Evolutionary conservation across 2,888 invertebrate species (phyloP).

Genomic region (Cacoxenus indagator): DNA sequence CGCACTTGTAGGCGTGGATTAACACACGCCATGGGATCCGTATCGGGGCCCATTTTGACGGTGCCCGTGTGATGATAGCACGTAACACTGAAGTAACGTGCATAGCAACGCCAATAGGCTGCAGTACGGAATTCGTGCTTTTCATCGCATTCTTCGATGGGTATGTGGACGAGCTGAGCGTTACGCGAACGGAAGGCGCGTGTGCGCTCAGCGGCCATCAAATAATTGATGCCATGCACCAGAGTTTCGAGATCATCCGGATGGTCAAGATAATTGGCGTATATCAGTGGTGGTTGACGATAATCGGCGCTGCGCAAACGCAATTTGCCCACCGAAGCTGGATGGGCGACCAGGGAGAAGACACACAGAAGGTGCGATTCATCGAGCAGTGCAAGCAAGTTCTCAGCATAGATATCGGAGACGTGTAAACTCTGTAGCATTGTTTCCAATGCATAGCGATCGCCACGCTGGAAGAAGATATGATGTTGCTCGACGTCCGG

Average conservation of each 20-base stretch:
- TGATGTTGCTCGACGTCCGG: slow-evolving; percentile 75
- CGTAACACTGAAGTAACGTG: slow-evolving; percentile 77
- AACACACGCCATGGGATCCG: slow-evolving; percentile 77
- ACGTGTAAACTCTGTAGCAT: slow-evolving; percentile 35
- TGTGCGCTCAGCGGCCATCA: slow-evolving; percentile 68
- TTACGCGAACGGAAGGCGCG: slow-evolving; percentile 66
- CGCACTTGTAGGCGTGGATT: slow-evolving; percentile 77
- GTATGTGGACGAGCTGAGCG: slow-evolving; percentile 50
- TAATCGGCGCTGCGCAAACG: slow-evolving; percentile 73
- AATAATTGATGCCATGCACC: slow-evolving; percentile 71
- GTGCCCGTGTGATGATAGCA: slow-evolving; percentile 81
- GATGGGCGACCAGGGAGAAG: slow-evolving; percentile 70
- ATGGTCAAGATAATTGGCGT: slow-evolving; percentile 77
- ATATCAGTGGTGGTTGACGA: slow-evolving; percentile 75
- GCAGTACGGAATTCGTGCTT: slow-evolving; percentile 45
- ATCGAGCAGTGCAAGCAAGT: slow-evolving; percentile 31
- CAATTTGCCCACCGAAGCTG: slow-evolving; percentile 73
- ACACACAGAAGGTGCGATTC: slow-evolving; percentile 65
- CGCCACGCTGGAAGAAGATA: slow-evolving; percentile 51
- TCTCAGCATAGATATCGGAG: slow-evolving; percentile 31
- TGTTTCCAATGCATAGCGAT: slow-evolving; percentile 28
- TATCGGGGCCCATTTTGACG: slow-evolving; percentile 78
- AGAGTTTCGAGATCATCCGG: slow-evolving; percentile 74
- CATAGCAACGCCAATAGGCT: slow-evolving; percentile 79
- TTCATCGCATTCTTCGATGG: slow-evolving; percentile 55